Evolutionary conservation across 2,113 vertebrate species (phyloP), one percentile per base, ranked within the genome.

Genomic region (Pomatorhinus ruficollis): DNA sequence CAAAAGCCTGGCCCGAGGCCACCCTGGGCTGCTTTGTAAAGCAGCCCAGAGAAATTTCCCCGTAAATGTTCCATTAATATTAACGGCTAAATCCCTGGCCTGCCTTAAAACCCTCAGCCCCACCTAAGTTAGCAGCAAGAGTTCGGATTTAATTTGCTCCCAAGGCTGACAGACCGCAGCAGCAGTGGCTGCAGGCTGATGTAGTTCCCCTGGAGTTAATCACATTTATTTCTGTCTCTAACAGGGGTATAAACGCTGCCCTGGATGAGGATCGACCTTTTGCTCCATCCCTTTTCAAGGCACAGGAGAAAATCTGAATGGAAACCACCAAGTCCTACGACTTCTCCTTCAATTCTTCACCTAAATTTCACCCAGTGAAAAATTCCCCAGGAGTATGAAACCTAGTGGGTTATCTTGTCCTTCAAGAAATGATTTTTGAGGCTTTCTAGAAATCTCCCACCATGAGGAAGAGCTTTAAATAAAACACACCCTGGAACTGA

Each of bases 1-100:
- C 81, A 74, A 21, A 25, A 91, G 83, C 91, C 42, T 93, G 95
- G 81, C 60, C 77, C 14, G 15, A 60, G 65, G 96, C 90, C 90
- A 91, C 63, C 49, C 27, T 1, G 10, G 39, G 74, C 70, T 77
- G 71, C 17, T 61, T 89, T 91, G 15, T 53, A 83, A 82, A 95
- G 87, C 69, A 83, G 84, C 63, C 71, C 84, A 47, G 78, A 77
- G 93, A 83, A 40, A 63, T 53, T 88, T 52, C 45, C 80, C 71
- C 25, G 7, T 63, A 82, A 90, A 75, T 70, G 54, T 69, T 76
- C 89, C 75, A 66, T 83, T 75, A 88, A 69, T 45, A 74, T 81
- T 83, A 94, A 75, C 75, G 83, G 64, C 64, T 63, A 90, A 93
- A 86, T 85, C 83, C 78, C 91, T 65, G 39, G 27, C 30, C 63